These are phyloP conservation scores for Dromococcyx pavoninus DNA, from an alignment of 2,797 vertebrate species.

Conservation along the genomic window DNA sequence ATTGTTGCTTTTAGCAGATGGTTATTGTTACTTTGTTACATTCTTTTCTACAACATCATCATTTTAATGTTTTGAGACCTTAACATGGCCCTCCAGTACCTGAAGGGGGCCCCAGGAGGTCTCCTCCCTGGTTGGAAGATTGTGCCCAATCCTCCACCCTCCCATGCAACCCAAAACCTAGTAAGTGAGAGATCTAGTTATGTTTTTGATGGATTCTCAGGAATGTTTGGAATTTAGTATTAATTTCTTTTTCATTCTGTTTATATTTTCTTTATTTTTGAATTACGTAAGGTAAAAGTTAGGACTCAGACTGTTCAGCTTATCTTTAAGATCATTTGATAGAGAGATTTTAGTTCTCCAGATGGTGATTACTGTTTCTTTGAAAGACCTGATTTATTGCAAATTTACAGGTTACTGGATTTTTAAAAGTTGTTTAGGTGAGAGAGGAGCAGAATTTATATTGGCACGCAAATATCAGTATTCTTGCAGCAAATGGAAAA, in stretches of 20 bases:
- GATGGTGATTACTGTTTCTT: not conserved
- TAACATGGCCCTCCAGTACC: too few species aligned
- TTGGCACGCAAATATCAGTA: not conserved
- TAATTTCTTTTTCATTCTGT: not conserved
- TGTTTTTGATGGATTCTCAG: not conserved
- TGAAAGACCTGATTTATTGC: not conserved
- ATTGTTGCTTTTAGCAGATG: not conserved
- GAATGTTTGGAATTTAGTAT: not conserved
- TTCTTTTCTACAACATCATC: not conserved
- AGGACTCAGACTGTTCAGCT: not conserved
- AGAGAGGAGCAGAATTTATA: not conserved
- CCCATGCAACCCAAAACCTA: not conserved
- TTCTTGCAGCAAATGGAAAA: not conserved
- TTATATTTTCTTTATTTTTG: not conserved
- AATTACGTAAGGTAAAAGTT: too few species aligned
- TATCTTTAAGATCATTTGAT: not conserved
- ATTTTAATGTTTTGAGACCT: not conserved
- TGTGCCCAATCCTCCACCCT: not conserved
- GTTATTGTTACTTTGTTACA: not conserved
- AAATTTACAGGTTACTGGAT: not conserved
- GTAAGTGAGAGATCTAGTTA: not conserved
- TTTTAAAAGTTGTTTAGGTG: not conserved
- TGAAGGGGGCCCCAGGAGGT: not conserved
- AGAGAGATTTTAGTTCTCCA: not conserved
- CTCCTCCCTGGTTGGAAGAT: not conserved